Evolutionary conservation across 1,140 invertebrate genomes (phyloP).

Genomic region (Tetragnatha versicolor): DNA sequence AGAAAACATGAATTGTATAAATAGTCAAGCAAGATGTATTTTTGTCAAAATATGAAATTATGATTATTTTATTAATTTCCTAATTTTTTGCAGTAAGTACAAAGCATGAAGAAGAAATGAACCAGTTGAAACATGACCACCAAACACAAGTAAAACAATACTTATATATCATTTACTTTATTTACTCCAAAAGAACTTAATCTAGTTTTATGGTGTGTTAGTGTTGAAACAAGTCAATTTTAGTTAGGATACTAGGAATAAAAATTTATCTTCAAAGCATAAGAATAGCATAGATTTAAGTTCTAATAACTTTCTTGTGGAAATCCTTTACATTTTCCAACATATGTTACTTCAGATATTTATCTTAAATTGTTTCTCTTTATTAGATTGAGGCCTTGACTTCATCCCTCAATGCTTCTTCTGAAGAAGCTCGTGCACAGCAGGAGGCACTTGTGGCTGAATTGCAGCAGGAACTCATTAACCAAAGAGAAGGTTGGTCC

Average conservation of each 20-base stretch:
- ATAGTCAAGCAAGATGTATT: no score
- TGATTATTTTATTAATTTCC: no score
- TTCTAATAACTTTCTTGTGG: neutral
- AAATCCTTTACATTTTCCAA: neutral
- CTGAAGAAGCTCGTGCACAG: neutral
- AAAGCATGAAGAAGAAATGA: conserved; percentile 49
- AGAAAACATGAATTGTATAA: no score
- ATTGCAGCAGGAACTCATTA: conserved; percentile 32
- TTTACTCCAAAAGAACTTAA: neutral
- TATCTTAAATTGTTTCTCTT: neutral
- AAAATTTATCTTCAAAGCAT: neutral
- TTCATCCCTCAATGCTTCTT: neutral
- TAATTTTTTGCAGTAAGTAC: conserved; percentile 28
- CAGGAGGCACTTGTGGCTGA: neutral
- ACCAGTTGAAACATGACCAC: conserved; percentile 42
- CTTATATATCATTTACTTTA: no score
- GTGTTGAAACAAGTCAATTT: neutral
- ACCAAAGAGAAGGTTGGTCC: conserved; percentile 53
- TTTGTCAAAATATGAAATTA: no score
- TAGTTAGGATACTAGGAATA: neutral
- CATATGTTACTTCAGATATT: neutral
- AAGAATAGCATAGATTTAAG: neutral
- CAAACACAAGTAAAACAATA: conserved; percentile 44
- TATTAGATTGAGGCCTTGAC: conserved; percentile 8
- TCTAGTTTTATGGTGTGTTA: neutral